Conservation (phyloP, 1,140 invertebrate genomes). For the Phymorhynchus buccinoides region DNA sequence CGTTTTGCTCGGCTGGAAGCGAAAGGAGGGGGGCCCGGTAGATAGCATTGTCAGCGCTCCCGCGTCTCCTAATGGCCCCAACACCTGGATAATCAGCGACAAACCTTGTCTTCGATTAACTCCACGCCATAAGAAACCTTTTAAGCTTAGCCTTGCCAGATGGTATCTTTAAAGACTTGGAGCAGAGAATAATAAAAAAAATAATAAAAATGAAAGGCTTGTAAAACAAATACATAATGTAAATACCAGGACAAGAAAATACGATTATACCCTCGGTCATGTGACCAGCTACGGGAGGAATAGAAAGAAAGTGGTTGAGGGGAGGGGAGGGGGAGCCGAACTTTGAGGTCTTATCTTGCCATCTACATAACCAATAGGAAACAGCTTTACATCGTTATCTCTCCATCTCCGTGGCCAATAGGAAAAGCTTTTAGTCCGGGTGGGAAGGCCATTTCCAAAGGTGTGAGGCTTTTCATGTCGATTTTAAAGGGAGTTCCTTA, state of each 20-base stretch:
- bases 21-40: background rate
- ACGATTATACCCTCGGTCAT: background rate
- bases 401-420: background rate
- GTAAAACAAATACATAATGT: background rate
- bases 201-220: background rate
- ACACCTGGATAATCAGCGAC: background rate
- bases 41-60: background rate
- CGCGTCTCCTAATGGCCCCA: background rate
- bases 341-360: background rate
- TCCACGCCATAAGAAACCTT: background rate
- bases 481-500: background rate
- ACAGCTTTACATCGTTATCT: background rate
- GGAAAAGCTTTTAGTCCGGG: slow-evolving; percentile 2
- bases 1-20: too few species aligned
- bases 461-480: slow-evolving; percentile 1
- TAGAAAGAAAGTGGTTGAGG: too few species aligned
- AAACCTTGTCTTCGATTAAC: background rate
- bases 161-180: background rate
- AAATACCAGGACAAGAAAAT: background rate
- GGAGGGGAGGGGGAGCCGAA: background rate
- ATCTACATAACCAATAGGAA: background rate
- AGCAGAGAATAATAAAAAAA: background rate
- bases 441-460: background rate
- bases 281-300: too few species aligned
- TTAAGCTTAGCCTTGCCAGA: background rate